Evolutionary conservation across 2,113 vertebrate genomes (phyloP).

Genomic region (Apistogramma diplotaenia): DNA sequence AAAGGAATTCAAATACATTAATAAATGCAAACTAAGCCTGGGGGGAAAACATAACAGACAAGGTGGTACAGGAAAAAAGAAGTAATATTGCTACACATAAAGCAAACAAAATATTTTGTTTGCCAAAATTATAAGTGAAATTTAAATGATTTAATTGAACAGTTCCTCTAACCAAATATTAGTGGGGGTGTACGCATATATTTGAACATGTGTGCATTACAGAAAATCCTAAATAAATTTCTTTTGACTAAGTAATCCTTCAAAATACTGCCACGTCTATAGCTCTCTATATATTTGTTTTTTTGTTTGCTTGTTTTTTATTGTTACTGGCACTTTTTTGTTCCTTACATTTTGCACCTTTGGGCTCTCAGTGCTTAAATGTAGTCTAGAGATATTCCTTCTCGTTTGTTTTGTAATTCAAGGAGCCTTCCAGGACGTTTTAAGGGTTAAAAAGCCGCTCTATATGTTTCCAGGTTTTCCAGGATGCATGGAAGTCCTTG

Average conservation of each 20-base stretch:
- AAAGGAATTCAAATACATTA: too few relatives aligned
- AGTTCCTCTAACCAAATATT: background rate
- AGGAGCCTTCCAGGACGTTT: background rate
- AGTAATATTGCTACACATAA: too few relatives aligned
- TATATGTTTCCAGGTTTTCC: background rate
- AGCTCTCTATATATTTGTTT: too few relatives aligned
- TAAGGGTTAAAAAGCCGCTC: background rate
- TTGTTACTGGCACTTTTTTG: background rate
- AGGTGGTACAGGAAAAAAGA: too few relatives aligned
- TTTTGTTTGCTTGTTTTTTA: background rate
- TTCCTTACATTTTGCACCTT: background rate
- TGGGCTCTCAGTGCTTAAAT: background rate
- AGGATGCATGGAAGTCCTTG: background rate
- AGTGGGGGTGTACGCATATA: rapidly evolving
- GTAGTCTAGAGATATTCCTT: background rate
- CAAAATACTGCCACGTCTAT: background rate
- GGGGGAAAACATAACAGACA: too few relatives aligned
- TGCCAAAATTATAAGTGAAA: too few relatives aligned
- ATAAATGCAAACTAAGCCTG: too few relatives aligned
- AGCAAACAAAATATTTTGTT: too few relatives aligned
- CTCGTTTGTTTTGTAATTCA: background rate
- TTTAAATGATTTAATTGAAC: too few relatives aligned
- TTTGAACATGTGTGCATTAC: background rate
- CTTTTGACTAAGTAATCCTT: background rate
- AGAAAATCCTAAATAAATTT: background rate